Conservation (phyloP, 2,113 vertebrate genomes). For the western clawed frog (Xenopus tropicalis) region UCB_Xtro_10.0 CM004444.2:1650501-1651000, state of each 20-base stretch:
- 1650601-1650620: constrained; percentile 78
- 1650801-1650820: too few species aligned
- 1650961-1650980: constrained; percentile 76
- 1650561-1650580: constrained; percentile 87
- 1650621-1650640: constrained; percentile 74
- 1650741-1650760: too few species aligned
- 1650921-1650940: constrained; percentile 87
- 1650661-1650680: constrained; percentile 86
- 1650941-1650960: constrained; percentile 82
- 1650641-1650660: constrained; percentile 64
- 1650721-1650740: too few species aligned
- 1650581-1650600: constrained; percentile 75
- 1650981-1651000: constrained; percentile 77
- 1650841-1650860: constrained; percentile 55
- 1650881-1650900: constrained; percentile 76
- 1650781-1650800: too few species aligned
- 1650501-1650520: constrained; percentile 1
- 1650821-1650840: too few species aligned
- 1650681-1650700: constrained; percentile 88
- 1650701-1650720: constrained; percentile 48
- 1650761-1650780: too few species aligned
- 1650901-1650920: constrained; percentile 78
- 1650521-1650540: constrained; percentile 75
- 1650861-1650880: constrained; percentile 83
- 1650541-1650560: constrained; percentile 85